Conservation (phyloP, 2,888 invertebrate species). For the Trachelus troglodyta region DNA sequence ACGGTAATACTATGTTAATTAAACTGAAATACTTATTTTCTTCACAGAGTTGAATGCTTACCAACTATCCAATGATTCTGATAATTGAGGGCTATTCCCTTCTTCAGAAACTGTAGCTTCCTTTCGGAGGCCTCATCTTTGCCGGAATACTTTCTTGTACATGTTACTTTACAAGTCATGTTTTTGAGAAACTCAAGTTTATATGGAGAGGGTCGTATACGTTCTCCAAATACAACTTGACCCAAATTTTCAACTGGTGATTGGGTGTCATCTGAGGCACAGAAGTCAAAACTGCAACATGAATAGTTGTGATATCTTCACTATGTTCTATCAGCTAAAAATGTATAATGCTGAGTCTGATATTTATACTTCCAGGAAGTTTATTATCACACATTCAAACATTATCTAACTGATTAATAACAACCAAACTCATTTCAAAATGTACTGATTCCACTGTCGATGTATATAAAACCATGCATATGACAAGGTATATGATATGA, state of each 20-base stretch:
- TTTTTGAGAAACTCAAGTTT: slow-evolving; percentile 82
- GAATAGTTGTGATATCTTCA: neutral
- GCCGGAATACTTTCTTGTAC: slow-evolving; percentile 81
- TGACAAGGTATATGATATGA: too few species aligned
- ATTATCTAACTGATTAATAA: neutral
- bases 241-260: slow-evolving; percentile 98
- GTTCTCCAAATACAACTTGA: slow-evolving; percentile 99
- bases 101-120: slow-evolving; percentile 84
- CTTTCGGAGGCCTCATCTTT: slow-evolving; percentile 74
- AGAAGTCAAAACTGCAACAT: slow-evolving; percentile 90
- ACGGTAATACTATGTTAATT: neutral
- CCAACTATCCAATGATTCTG: slow-evolving; percentile 97
- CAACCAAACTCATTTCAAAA: neutral
- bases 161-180: slow-evolving; percentile 72
- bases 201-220: slow-evolving; percentile 95
- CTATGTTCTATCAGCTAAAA: neutral
- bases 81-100: slow-evolving; percentile 95
- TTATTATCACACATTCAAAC: neutral
- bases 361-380: neutral
- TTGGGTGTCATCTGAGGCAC: slow-evolving; percentile 75
- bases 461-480: too few species aligned
- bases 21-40: neutral
- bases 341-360: neutral
- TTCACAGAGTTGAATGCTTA: slow-evolving; percentile 46
- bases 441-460: neutral